These are phyloP conservation scores for Axea sp. DNA, from an alignment of 2,888 invertebrate genomes.

Conservation along the genomic window DNA sequence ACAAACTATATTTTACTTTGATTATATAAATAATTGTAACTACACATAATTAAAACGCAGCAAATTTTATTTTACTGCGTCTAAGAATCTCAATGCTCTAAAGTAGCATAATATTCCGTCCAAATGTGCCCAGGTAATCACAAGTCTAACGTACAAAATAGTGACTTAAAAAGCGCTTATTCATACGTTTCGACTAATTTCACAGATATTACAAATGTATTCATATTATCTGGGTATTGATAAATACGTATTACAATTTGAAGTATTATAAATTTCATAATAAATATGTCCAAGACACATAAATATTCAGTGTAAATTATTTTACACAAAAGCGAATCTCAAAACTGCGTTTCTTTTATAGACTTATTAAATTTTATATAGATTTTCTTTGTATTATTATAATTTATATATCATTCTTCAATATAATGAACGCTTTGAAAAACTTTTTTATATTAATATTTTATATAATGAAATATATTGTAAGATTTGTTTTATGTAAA, in stretches of 20 bases:
- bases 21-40: too few relatives aligned
- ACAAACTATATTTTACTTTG: too few relatives aligned
- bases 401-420: neutral
- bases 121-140: constrained; percentile 48
- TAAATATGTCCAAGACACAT: neutral
- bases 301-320: neutral
- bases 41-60: too few relatives aligned
- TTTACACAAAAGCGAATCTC: constrained; percentile 27
- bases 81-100: too few relatives aligned
- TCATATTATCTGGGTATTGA: constrained; percentile 36
- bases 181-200: constrained; percentile 29
- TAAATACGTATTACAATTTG: constrained; percentile 26
- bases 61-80: too few relatives aligned
- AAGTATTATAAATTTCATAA: constrained; percentile 27
- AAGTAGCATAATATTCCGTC: constrained; percentile 57
- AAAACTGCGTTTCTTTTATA: neutral
- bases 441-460: constrained; percentile 6
- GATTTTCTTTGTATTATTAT: neutral
- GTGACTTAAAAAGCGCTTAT: constrained; percentile 49
- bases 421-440: neutral
- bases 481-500: constrained; percentile 25
- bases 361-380: neutral
- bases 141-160: constrained; percentile 41
- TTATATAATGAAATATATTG: constrained; percentile 18
- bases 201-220: constrained; percentile 4